phyloP scores from a whole-genome alignment of 2,797 vertebrate genomes.

The Synanceia verrucosa region DNA sequence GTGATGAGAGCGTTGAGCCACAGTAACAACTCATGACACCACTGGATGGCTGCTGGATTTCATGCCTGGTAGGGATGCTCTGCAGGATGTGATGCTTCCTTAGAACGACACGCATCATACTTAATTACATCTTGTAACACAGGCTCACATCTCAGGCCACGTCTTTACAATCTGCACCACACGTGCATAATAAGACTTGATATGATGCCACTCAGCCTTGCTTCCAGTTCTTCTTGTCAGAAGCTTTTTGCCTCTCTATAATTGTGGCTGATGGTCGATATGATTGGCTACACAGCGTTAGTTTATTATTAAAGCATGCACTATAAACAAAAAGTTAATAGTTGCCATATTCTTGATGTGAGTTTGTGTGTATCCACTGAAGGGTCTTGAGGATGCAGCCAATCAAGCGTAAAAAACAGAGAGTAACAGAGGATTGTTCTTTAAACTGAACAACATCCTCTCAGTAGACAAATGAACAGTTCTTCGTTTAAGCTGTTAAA shows the following conservation, averaged over 20 bases:
- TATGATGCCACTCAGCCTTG: accelerated
- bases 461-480: constrained; percentile 15
- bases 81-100: background rate
- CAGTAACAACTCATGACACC: constrained; percentile 28
- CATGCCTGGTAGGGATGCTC: constrained; percentile 16
- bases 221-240: too few relatives aligned
- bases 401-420: background rate
- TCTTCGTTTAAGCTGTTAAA: constrained; percentile 57
- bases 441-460: background rate
- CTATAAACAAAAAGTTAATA: background rate
- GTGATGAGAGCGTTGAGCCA: constrained; percentile 2
- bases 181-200: background rate
- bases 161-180: background rate
- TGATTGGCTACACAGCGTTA: background rate
- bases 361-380: background rate
- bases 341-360: background rate
- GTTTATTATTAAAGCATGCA: background rate
- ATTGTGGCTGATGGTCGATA: background rate
- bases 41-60: constrained; percentile 18
- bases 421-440: background rate
- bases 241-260: too few relatives aligned
- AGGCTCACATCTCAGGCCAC: background rate
- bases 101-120: background rate
- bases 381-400: background rate
- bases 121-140: background rate